Conservation (phyloP, 2,888 invertebrate species). For the Mongoloraphidia duomilia region DNA sequence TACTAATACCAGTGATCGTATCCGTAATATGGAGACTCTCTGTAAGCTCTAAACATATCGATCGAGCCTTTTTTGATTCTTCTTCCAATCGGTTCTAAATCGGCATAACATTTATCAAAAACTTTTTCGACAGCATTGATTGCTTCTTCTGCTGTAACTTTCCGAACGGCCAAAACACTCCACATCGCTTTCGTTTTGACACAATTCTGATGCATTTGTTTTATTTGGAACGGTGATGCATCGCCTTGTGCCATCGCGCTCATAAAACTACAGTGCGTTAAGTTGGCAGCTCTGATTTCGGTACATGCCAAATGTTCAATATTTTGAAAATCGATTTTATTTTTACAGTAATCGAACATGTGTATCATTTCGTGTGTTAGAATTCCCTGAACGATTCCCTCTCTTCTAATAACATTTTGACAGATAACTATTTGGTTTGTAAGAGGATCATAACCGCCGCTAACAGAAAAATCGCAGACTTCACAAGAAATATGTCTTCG, state of each 20-base stretch:
- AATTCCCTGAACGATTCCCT: conserved; percentile 62
- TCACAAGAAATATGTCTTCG: conserved; percentile 86
- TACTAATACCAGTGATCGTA: conserved; percentile 37
- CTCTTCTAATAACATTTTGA: conserved; percentile 61
- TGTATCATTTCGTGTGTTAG: conserved; percentile 89
- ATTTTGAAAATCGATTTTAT: conserved; percentile 77
- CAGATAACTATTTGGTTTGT: conserved; percentile 83
- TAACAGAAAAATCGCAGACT: conserved; percentile 67
- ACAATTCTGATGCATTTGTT: conserved; percentile 71
- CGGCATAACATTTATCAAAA: conserved; percentile 80
- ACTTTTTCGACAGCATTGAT: conserved; percentile 68
- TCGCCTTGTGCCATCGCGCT: conserved; percentile 68
- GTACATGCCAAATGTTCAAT: conserved; percentile 89
- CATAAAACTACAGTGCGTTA: conserved; percentile 81
- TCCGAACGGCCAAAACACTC: conserved; percentile 70
- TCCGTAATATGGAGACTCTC: conserved; percentile 65
- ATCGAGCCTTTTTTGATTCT: conserved; percentile 57
- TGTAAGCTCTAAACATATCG: conserved; percentile 61
- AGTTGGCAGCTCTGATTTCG: conserved; percentile 87
- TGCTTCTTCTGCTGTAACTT: conserved; percentile 57
- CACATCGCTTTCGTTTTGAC: conserved; percentile 77
- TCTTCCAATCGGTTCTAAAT: conserved; percentile 83
- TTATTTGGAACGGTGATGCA: conserved; percentile 55
- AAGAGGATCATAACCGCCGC: conserved; percentile 81
- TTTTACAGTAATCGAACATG: conserved; percentile 89